Percentiles rank a stretch among this genome's conserved stretches.
phyloP scores from a whole-genome alignment of 2,113 vertebrate species.

The Echinops telfairi region DNA sequence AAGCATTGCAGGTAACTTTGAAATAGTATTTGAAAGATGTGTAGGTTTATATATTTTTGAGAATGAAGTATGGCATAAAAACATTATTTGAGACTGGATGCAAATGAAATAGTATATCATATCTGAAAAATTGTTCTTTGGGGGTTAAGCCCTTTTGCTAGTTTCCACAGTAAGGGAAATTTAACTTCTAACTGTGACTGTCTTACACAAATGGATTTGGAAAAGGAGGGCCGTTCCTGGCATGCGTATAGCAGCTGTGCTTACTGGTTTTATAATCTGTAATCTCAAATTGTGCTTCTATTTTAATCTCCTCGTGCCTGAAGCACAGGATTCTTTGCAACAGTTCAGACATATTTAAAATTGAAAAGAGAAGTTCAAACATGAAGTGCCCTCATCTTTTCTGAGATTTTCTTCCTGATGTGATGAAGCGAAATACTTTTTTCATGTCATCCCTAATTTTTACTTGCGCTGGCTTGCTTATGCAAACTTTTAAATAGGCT shows the following conservation, averaged over 20 bases:
- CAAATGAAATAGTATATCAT: conserved; percentile 41
- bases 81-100: conserved; percentile 35
- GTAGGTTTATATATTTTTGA: neutral
- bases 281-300: conserved; percentile 71
- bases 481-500: conserved; percentile 66
- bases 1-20: conserved; percentile 39
- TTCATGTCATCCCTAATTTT: conserved; percentile 43
- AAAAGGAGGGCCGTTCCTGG: conserved; percentile 36
- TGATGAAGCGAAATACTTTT: conserved; percentile 65
- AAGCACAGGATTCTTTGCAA: conserved; percentile 55
- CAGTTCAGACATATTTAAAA: conserved; percentile 51
- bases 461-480: conserved; percentile 55
- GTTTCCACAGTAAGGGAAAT: conserved; percentile 55
- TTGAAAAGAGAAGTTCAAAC: conserved; percentile 64
- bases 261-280: conserved; percentile 61
- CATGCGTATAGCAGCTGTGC: conserved; percentile 49
- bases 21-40: conserved; percentile 36
- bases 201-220: conserved; percentile 58
- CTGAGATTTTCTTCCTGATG: conserved; percentile 49
- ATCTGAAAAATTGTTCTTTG: conserved; percentile 26
- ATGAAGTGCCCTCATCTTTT: conserved; percentile 62
- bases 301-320: conserved; percentile 72
- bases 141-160: neutral
- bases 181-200: conserved; percentile 20
- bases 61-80: conserved; percentile 41